A percentile compares a stretch with the other conserved stretches of the same genome.
Evolutionary conservation across 2,113 vertebrate genomes (phyloP).

Genomic region (Corythaeola cristata): DNA sequence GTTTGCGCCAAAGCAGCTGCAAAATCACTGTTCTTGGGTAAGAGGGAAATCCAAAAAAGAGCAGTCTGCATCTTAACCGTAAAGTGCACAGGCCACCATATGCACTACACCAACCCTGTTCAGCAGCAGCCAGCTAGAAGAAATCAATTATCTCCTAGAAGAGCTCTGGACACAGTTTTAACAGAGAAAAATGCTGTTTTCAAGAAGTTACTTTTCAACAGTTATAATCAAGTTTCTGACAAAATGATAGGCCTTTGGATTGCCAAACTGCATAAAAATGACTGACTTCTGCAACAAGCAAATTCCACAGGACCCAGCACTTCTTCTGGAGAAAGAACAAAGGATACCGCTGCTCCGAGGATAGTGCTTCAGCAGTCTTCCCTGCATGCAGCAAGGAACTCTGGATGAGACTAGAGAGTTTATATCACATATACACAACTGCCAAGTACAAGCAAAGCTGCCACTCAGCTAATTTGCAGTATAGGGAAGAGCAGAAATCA

Average conservation of each 20-base stretch:
- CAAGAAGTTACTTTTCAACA: neutral
- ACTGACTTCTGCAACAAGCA: neutral
- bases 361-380: neutral
- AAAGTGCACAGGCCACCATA: neutral
- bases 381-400: neutral
- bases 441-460: neutral
- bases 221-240: neutral
- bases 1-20: neutral
- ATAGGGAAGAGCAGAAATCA: neutral
- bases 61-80: neutral
- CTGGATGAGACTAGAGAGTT: neutral
- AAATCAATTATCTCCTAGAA: neutral
- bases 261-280: neutral
- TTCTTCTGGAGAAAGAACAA: neutral
- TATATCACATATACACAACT: neutral
- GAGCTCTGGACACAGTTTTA: neutral
- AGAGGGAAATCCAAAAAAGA: neutral
- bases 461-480: neutral
- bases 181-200: neutral
- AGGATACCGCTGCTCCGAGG: neutral
- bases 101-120: neutral
- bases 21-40: neutral
- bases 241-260: neutral
- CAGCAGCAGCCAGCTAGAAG: neutral
- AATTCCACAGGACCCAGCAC: neutral